A percentile compares a stretch with the other conserved stretches of the same genome.
These are phyloP conservation scores for Uromys caudimaculatus DNA, from an alignment of 2,797 vertebrate genomes.

Conservation along the genomic window DNA sequence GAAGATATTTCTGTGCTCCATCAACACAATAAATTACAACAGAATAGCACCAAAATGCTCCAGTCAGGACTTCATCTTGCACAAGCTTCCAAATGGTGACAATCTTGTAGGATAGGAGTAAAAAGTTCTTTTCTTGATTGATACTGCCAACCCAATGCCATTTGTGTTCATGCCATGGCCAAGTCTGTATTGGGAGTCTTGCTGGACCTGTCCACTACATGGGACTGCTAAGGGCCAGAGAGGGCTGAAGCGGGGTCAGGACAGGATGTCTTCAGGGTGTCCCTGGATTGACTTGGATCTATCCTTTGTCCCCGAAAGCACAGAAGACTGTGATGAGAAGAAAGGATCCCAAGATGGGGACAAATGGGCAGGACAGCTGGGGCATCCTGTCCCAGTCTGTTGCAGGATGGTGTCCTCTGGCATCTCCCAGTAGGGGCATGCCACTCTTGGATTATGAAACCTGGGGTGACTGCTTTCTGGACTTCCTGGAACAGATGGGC, in stretches of 20 bases:
- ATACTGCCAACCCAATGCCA: background rate
- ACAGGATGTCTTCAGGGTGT: no score
- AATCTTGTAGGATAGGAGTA: background rate
- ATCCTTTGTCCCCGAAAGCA: background rate
- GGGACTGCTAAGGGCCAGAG: background rate
- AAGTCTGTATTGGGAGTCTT: accelerated
- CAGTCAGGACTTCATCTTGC: background rate
- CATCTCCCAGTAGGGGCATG: background rate
- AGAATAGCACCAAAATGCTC: background rate
- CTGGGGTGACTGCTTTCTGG: background rate
- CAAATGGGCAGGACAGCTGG: background rate
- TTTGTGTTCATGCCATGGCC: no score
- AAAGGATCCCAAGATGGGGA: no score
- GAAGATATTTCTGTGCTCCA: background rate
- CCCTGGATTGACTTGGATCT: background rate
- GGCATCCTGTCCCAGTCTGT: no score
- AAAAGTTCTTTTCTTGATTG: background rate
- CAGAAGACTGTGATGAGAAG: background rate
- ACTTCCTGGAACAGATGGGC: no score
- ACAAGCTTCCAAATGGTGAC: background rate
- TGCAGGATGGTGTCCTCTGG: background rate
- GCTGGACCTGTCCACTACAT: accelerated
- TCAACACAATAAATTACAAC: background rate
- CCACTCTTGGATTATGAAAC: background rate
- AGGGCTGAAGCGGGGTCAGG: accelerated